phyloP scores from a whole-genome alignment of 2,888 invertebrate species.

The Nemotelus nigrinus region DNA sequence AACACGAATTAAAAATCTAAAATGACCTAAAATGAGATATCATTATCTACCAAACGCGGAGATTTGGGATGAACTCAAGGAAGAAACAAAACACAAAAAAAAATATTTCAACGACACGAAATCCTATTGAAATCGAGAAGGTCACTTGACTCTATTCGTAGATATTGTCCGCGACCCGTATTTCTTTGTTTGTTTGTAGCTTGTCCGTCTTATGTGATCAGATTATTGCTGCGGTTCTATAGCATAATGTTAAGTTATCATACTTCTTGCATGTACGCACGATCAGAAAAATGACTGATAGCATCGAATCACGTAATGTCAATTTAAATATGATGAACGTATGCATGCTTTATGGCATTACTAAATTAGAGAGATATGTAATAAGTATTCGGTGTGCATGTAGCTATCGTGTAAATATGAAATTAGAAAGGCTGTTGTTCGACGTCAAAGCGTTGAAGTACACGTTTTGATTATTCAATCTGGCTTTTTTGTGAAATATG shows the following conservation, averaged over 20 bases:
- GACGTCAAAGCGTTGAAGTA: too few species aligned
- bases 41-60: too few species aligned
- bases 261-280: constrained; percentile 31
- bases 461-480: too few species aligned
- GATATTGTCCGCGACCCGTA: too few species aligned
- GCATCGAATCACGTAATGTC: constrained; percentile 51
- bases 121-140: constrained; percentile 48
- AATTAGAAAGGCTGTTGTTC: constrained; percentile 37
- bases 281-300: constrained; percentile 48
- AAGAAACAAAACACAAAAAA: too few species aligned
- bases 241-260: constrained; percentile 14
- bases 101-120: background rate
- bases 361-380: constrained; percentile 7
- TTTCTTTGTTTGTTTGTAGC: too few species aligned
- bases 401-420: constrained; percentile 41
- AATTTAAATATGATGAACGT: constrained; percentile 47
- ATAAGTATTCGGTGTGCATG: constrained; percentile 34
- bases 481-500: too few species aligned
- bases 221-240: constrained; percentile 31
- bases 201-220: constrained; percentile 14
- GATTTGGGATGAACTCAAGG: too few species aligned
- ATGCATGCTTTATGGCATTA: constrained; percentile 44
- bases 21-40: too few species aligned
- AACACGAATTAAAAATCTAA: too few species aligned
- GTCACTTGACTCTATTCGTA: constrained; percentile 37